Base-by-base conservation (phyloP, 2,113 vertebrate genomes). In the Thamnaconus septentrionalis region DNA sequence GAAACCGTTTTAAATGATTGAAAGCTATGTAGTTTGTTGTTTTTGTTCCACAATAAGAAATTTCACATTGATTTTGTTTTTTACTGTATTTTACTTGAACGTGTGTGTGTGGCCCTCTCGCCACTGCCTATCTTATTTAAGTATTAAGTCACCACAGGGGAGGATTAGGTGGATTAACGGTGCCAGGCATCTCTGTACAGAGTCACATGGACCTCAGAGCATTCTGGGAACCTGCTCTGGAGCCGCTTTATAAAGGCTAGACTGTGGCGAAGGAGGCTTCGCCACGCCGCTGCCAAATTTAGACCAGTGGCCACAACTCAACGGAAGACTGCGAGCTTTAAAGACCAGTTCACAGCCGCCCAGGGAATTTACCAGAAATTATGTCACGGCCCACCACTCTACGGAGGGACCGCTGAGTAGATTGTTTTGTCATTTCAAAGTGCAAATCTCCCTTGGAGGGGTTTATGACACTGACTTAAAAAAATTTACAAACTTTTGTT, bases 81-180 rank as follows among this genome's bases (percentile, higher is more conserved):
- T 31, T 31, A 31, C 18, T 31, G 18, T 31, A 1, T 31, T 42
- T 8, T 50, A 7, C 31, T 45, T 58, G 49, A 54, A 7, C 9
- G 8, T 53, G 12, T 49, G 64, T 51, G 53, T 59, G 58, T 61
- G 59, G 50, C 53, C 70, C 71, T 80, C 81, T 76, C 74, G 61
- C 61, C 65, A 43, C 62, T 55, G 64, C 61, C 69, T 68, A 52
- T 79, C 73, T 79, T 75, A 60, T 80, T 82, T 69, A 73, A 81
- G 82, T 46, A 59, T 83, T 85, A 80, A 83, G 59, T 79, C 82
- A 80, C 76, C 76, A 73, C 72, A 78, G 63, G 69, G 76, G 78
- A 65, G 78, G 85, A 89, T 90, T 90, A 90, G 75, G 40, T 41
- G 83, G 82, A 85, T 91, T 87, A 87, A 76, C 69, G 53, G 53